Evolutionary conservation across 2,113 vertebrate species (phyloP), one percentile per base, ranked within the genome.

Genomic region (Accipiter cooperii): DNA sequence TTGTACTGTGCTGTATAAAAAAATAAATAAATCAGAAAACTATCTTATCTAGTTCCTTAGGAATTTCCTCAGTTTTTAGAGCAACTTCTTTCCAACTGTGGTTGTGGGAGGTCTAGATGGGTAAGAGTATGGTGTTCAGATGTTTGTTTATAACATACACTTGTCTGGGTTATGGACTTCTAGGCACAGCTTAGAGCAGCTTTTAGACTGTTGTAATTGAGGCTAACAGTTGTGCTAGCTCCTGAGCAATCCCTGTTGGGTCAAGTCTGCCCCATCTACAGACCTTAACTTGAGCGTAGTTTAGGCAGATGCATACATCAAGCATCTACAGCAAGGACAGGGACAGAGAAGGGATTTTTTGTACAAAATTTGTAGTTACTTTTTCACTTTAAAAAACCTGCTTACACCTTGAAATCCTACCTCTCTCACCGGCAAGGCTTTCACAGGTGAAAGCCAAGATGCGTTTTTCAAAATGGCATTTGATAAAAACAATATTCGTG

Each of bases 11-110:
- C 24, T 60, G 4, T 6, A 49, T 4, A 4, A 34, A 19, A 77
- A 68, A 63, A 55, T 14, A 28, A 3, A 24, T 7, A 8, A 46
- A 38, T 31, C 52, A 11, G 52, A 54, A 31, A 54, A 51, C 11
- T 0, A 0, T 46, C 28, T 91, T 74, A 66, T 6, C 36, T 28
- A 73, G 18, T 10, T 76, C 25, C 20, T 54, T 5, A 2, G 15
- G 47, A 79, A 57, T 29, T 15, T 55, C 44, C 34, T 61, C 36
- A 18, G 26, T 17, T 78, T 84, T 93, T 10, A 22, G 52, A 69
- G 66, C 18, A 84, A 51, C 8, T 57, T 19, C 49, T 58, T 89
- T 42, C 31, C 42, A 79, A 2, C 7, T 26, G 13, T 44, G 40
- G 18, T 17, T 70, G 21, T 57, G 24, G 44, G 65, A 94, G 44